Conservation (phyloP, 2,888 invertebrate species). For the Hyalella azteca region DNA sequence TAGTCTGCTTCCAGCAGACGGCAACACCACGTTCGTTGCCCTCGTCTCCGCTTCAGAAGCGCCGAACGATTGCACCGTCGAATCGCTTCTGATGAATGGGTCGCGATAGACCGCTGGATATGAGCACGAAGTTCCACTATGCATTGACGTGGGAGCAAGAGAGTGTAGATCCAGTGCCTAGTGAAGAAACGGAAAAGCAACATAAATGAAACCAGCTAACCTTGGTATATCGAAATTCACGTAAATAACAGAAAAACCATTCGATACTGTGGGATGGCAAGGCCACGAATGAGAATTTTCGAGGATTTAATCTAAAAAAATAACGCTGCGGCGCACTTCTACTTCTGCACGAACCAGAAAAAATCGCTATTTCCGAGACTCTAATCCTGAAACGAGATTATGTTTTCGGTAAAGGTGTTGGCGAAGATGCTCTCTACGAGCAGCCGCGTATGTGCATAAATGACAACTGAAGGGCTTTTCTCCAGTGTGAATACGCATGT, state of each 20-base stretch:
- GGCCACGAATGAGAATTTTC: too few relatives aligned
- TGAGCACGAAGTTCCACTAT: constrained; percentile 8
- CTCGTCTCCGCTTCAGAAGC: neutral
- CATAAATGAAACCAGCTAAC: constrained; percentile 6
- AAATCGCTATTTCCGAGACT: too few relatives aligned
- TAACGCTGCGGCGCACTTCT: too few relatives aligned
- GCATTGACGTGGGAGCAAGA: constrained; percentile 20
- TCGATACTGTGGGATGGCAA: too few relatives aligned
- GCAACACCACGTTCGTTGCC: neutral
- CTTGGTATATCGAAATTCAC: too few relatives aligned
- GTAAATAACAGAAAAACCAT: too few relatives aligned
- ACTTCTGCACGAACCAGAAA: too few relatives aligned
- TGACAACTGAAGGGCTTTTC: constrained; percentile 45
- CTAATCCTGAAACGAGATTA: neutral
- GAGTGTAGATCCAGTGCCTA: constrained; percentile 25
- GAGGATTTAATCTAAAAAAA: too few relatives aligned
- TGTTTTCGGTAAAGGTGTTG: constrained; percentile 50
- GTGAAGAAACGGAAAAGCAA: constrained; percentile 15
- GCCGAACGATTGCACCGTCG: too few relatives aligned
- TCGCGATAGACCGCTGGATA: constrained; percentile 1
- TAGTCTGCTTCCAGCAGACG: neutral
- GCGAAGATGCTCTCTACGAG: constrained; percentile 50
- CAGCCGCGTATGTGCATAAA: constrained; percentile 46
- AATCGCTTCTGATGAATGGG: too few relatives aligned
- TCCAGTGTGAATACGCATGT: constrained; percentile 49